Conservation (phyloP, 1,140 invertebrate genomes). For the Nephotettix cincticeps region DNA sequence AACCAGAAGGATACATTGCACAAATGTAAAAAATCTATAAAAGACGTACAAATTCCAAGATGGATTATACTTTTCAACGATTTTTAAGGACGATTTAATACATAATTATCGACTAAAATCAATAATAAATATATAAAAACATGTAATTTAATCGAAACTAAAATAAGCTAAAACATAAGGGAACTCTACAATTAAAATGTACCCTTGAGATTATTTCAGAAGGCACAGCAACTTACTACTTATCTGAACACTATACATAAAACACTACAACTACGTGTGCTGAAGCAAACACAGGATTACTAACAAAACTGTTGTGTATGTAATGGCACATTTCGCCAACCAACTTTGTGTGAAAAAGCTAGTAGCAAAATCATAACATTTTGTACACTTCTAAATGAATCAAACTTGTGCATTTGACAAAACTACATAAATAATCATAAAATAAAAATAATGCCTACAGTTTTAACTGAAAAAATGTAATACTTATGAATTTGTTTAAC, state of each 20-base stretch:
- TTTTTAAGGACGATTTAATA: too few species aligned
- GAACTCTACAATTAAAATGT: not conserved
- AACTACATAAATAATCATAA: too few species aligned
- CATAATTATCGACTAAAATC: too few species aligned
- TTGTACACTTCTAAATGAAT: too few species aligned
- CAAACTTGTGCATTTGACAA: too few species aligned
- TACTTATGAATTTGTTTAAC: too few species aligned
- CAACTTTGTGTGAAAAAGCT: not conserved
- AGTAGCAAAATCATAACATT: not conserved
- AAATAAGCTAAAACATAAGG: too few species aligned
- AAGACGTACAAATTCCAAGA: not conserved
- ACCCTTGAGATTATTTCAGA: conserved; percentile 3
- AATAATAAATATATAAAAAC: too few species aligned
- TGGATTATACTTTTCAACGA: not conserved
- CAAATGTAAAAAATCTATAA: not conserved
- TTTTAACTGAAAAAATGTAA: too few species aligned
- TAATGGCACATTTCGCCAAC: not conserved
- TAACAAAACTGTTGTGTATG: not conserved
- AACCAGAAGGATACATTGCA: conserved; percentile 1
- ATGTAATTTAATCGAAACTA: too few species aligned
- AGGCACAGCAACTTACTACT: conserved; percentile 1
- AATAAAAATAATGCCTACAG: too few species aligned
- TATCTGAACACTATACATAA: not conserved
- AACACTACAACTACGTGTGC: not conserved
- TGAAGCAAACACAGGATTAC: not conserved